A percentile compares a stretch with the other conserved stretches of the same genome.
These are phyloP conservation scores for Drosophila pseudoobscura DNA, from an alignment of 1,140 invertebrate genomes.

Conservation along the genomic window DNA sequence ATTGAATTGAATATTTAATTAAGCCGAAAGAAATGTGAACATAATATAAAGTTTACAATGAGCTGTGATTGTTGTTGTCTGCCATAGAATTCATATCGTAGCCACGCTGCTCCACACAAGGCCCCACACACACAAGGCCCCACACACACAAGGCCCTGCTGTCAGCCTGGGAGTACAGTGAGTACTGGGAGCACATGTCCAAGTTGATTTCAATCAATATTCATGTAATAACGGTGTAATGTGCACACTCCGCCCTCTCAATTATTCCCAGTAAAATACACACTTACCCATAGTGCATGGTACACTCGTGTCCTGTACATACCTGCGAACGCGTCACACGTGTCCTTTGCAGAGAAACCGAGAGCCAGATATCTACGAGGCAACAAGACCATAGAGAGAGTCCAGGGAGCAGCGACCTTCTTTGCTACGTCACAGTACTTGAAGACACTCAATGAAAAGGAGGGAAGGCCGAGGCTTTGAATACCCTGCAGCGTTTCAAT, in stretches of 20 bases:
- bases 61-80: too few relatives aligned
- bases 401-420: conserved; percentile 40
- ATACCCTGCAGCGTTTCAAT: too few relatives aligned
- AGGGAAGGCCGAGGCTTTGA: background rate
- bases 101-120: too few relatives aligned
- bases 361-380: background rate
- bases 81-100: too few relatives aligned
- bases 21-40: too few relatives aligned
- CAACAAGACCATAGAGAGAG: background rate
- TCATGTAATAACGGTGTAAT: conserved; percentile 63
- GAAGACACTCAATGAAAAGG: conserved; percentile 10
- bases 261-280: background rate
- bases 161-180: background rate
- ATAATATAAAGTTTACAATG: too few relatives aligned
- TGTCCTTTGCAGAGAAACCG: conserved; percentile 59
- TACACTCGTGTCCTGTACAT: conserved; percentile 11
- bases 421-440: conserved; percentile 45
- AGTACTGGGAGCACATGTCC: conserved; percentile 1
- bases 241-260: conserved; percentile 1
- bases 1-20: too few relatives aligned
- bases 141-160: background rate
- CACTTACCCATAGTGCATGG: conserved; percentile 23
- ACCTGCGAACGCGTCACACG: conserved; percentile 60
- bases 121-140: background rate
- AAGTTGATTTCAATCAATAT: conserved; percentile 67